Evolutionary conservation across 2,888 invertebrate species (phyloP), one percentile per base, ranked within the genome.

Genomic region (Cantharis rufa): DNA sequence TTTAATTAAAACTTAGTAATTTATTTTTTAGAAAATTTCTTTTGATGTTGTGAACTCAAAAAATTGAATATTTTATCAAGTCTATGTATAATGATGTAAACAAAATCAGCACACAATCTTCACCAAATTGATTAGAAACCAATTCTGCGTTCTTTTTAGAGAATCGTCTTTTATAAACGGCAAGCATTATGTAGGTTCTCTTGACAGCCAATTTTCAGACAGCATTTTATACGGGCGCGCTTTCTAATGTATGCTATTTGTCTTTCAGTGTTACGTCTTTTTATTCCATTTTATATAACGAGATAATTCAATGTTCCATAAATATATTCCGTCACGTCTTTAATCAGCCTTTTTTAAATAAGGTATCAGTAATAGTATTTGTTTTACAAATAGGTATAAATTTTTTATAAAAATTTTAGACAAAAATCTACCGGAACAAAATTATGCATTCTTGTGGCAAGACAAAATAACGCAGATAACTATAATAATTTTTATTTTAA

Each of bases 161-260:
- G 66, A 75, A 64, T 66, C 75, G 71, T 71, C 66, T 70, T 75
- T 75, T 71, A 75, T 75, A 75, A 75, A 75, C 71, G 75, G 62
- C 68, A 68, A 70, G 70, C 75, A 75, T 75, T 75, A 75, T 75
- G 71, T 75, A 70, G 63, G 75, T 75, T 75, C 71, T 75, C 75
- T 75, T 75, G 75, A 71, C 75, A 75, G 75, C 75, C 75, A 70
- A 75, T 75, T 75, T 75, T 71, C 66, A 75, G 71, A 68, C 75
- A 71, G 75, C 75, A 75, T 75, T 75, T 71, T 75, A 75, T 75
- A 75, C 75, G 75, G 75, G 75, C 71, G 71, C 75, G 75, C 75
- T 75, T 75, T 75, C 75, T 75, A 75, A 75, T 75, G 75, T 75
- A 71, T 68, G 75, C 70, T 75, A 75, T 75, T 75, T 75, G 75